Percentiles rank a stretch among this genome's conserved stretches.
Conservation (phyloP, 1,140 invertebrate species). For the Platorchestia sp. region DNA sequence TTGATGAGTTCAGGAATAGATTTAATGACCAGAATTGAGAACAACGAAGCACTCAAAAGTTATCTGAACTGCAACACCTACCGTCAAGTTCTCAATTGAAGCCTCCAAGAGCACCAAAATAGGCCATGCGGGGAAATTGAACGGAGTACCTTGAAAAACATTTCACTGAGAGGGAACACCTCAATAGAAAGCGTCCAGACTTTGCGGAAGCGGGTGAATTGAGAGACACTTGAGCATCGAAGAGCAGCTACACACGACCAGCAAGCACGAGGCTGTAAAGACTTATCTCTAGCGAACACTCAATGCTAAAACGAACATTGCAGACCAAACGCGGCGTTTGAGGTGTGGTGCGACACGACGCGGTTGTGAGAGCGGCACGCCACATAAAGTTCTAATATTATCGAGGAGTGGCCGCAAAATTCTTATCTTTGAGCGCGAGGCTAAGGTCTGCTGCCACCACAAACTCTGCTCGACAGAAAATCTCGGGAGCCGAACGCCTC, state of each 20-base stretch:
- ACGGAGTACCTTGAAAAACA: not conserved
- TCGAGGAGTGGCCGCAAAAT: constrained; percentile 29
- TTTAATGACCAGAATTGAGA: too few relatives aligned
- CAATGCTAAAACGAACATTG: constrained; percentile 22
- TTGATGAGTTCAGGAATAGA: too few relatives aligned
- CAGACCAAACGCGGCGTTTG: not conserved
- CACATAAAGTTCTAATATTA: constrained; percentile 23
- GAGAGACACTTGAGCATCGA: not conserved
- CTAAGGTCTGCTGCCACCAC: not conserved
- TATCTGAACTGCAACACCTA: too few relatives aligned
- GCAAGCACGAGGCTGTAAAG: not conserved
- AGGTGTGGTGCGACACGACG: not conserved
- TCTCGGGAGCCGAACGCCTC: constrained; percentile 1
- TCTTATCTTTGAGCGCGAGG: constrained; percentile 25
- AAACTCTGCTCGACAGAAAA: constrained; percentile 28
- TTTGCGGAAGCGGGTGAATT: not conserved
- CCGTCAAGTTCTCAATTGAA: too few relatives aligned
- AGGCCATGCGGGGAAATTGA: too few relatives aligned
- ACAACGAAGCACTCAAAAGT: too few relatives aligned
- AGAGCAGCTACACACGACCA: not conserved
- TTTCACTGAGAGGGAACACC: not conserved
- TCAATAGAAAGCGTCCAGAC: not conserved
- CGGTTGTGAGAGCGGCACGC: not conserved
- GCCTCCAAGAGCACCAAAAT: too few relatives aligned
- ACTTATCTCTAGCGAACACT: not conserved